phyloP scores from a whole-genome alignment of 2,797 vertebrate genomes.

The Chelon labrosus region DNA sequence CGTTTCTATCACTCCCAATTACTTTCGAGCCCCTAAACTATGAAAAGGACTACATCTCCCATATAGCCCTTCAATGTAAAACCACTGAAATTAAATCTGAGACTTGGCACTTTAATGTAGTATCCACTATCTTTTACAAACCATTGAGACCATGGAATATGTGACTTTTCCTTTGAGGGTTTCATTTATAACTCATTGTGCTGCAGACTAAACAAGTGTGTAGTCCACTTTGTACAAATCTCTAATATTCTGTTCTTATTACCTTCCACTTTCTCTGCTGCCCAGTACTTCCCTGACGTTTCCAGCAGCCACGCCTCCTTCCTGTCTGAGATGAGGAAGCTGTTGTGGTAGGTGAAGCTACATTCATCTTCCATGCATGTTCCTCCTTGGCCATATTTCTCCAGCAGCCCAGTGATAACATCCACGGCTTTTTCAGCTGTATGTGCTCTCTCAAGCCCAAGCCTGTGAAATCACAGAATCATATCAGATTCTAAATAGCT shows the following conservation, averaged over 20 bases:
- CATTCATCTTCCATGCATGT: conserved; percentile 91
- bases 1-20: background rate
- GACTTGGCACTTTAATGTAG: background rate
- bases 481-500: background rate
- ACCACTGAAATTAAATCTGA: background rate
- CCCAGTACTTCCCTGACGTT: conserved; percentile 94
- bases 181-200: background rate
- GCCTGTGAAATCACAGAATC: conserved; percentile 77
- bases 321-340: conserved; percentile 95
- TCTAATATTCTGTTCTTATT: conserved; percentile 35
- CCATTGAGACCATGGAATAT: background rate
- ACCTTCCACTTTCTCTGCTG: conserved; percentile 95
- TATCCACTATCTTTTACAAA: background rate
- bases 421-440: conserved; percentile 91
- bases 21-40: background rate
- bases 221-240: background rate
- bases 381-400: conserved; percentile 94
- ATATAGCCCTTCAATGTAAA: too few relatives aligned
- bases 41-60: background rate
- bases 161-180: background rate
- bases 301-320: conserved; percentile 96
- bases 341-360: conserved; percentile 95
- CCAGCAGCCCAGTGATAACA: conserved; percentile 91
- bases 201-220: background rate
- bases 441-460: conserved; percentile 94